Percentiles rank a stretch among this genome's conserved stretches.
These are phyloP conservation scores for Carcina quercana DNA, from an alignment of 2,888 invertebrate species.

Conservation along the genomic window DNA sequence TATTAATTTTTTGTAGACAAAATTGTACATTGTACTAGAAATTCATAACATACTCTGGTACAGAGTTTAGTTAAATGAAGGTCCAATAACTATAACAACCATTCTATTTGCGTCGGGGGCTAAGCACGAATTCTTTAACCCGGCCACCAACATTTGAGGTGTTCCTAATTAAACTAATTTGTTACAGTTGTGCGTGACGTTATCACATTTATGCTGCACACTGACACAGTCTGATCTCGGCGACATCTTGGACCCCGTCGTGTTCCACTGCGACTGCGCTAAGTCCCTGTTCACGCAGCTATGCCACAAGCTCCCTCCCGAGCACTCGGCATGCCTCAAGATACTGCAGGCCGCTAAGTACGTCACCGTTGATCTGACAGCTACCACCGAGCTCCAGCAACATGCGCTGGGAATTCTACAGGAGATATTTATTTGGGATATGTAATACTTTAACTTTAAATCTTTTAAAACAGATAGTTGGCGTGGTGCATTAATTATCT, in stretches of 20 bases:
- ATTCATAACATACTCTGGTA: too few species aligned
- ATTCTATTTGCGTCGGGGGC: too few species aligned
- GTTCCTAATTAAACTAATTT: constrained; percentile 12
- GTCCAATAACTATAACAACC: too few species aligned
- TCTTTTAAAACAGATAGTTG: too few species aligned
- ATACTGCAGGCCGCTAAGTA: constrained; percentile 64
- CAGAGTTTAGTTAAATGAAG: too few species aligned
- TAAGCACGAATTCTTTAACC: too few species aligned
- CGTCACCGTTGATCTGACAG: constrained; percentile 55
- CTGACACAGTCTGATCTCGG: constrained; percentile 74
- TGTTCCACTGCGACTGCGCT: constrained; percentile 61
- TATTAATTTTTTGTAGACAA: too few species aligned
- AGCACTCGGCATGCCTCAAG: constrained; percentile 51
- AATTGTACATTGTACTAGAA: too few species aligned
- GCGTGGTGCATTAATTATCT: too few species aligned
- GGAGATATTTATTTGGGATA: constrained; percentile 63
- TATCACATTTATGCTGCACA: constrained; percentile 80
- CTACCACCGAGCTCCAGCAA: constrained; percentile 40
- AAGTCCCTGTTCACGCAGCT: constrained; percentile 50
- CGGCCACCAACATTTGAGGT: too few species aligned
- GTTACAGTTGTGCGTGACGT: constrained; percentile 81
- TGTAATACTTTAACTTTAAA: constrained; percentile 32
- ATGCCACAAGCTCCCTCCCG: constrained; percentile 53
- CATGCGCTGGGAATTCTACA: constrained; percentile 57
- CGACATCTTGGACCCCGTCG: constrained; percentile 63